Evolutionary conservation across 2,888 invertebrate species (phyloP), one percentile per base, ranked within the genome.

Genomic region (Antitype chi): DNA sequence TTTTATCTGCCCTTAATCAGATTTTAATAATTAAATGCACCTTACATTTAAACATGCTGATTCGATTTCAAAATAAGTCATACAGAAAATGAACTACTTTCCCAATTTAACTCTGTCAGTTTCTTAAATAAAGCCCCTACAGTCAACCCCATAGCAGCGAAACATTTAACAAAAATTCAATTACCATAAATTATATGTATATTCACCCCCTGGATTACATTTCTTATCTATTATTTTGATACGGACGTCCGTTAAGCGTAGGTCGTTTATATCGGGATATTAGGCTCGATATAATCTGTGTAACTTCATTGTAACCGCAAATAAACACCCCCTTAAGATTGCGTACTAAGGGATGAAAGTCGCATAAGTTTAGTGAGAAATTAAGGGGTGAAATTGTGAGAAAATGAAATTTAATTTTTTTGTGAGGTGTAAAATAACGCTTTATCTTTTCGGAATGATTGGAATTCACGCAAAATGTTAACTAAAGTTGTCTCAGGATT

Each of bases 181-280:
- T 87, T 83, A 85, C 47, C 79, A 87, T 87, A 85, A 85, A 87
- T 87, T 81, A 76, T 74, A 59, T 53, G 77, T 72, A 59, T 53
- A 79, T 72, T 64, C 66, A 57, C 67, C 80, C 83, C 69, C 66
- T 15, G 69, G 69, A 74, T 76, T 73, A 76, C 64, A 83, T 80
- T 70, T 80, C 84, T 85, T 87, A 87, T 87, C 85, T 87, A 84
- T 81, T 85, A 84, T 87, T 83, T 78, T 78, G 80, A 79, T 81
- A 79, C 68, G 77, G 76, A 67, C 59, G 59, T 82, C 84, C 78
- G 85, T 62, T 76, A 49, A 77, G 72, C 80, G 68, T 62, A 57
- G 84, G 76, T 25, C 74, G 74, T 70, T 85, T 74, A 81, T 74
- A 84, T 81, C 70, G 76, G 74, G 70, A 76, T 76, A 78, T 87